These are phyloP conservation scores for Babyrousa celebensis DNA, from an alignment of 2,797 vertebrate species.

Conservation along the genomic window DNA sequence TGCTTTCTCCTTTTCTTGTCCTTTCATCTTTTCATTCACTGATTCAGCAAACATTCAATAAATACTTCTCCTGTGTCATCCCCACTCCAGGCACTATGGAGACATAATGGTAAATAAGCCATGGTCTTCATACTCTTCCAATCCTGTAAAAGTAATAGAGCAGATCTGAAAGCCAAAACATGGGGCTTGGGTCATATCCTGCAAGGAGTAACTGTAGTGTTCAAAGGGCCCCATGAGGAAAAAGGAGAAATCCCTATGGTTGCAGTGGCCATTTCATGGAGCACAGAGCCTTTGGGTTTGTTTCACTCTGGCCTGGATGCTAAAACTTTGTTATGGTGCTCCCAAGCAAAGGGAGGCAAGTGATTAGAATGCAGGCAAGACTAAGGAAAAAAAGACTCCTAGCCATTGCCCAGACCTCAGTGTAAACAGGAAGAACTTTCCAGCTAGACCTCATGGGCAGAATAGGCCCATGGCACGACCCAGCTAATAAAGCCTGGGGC, in stretches of 20 bases:
- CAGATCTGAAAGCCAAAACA: background rate
- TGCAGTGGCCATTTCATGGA: background rate
- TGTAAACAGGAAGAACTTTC: background rate
- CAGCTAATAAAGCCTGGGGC: background rate
- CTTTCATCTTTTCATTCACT: background rate
- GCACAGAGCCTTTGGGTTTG: background rate
- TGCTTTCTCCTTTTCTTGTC: background rate
- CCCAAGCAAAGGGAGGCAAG: background rate
- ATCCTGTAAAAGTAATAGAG: background rate
- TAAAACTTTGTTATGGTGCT: no score
- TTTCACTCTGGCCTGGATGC: background rate
- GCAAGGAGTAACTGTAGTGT: background rate
- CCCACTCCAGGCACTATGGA: background rate
- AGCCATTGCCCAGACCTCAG: background rate
- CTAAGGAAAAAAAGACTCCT: background rate
- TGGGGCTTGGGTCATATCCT: fast-evolving
- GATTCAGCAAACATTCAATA: conserved; percentile 10
- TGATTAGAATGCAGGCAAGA: background rate
- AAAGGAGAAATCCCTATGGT: background rate
- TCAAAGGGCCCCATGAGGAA: background rate
- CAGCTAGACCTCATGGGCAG: background rate
- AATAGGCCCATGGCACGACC: background rate
- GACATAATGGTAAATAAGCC: background rate
- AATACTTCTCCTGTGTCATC: background rate
- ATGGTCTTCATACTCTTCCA: background rate